Evolutionary conservation across 2,113 vertebrate species (phyloP), one percentile per base, ranked within the genome.

Genomic region (Vulpes lagopus): DNA sequence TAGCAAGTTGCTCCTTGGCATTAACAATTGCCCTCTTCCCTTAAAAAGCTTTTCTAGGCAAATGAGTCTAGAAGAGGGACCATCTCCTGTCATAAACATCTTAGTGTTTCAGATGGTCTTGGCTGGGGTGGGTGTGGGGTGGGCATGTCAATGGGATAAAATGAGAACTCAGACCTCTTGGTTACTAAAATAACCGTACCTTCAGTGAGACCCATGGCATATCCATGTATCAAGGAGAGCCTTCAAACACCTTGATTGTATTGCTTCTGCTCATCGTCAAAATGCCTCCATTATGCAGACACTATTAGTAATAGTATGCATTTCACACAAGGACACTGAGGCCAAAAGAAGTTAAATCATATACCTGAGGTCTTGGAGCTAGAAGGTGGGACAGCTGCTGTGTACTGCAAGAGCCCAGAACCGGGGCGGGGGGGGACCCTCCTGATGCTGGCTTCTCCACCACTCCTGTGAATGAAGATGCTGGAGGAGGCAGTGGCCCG

Each of bases 371-470:
- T 53, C 64, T 27, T 8, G 6, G 22, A 65, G 83, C 67, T 65
- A 2, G 30, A 23, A 17, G 35, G 6, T 9, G 30, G 51, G 12
- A 23, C 53, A 53, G 55, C 27, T 25, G n/a, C 49, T 23, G 5
- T n/a, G 89, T 19, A 10, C 12, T 8, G 17, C 3, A 8, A 17
- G 71, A 12, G 17, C 9, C 51, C n/a, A 19, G 6, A 2, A 12
- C 9, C 8, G 8, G 2, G 55, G 15, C 3, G 4, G 17, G 8
- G 19, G 69, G 2, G 35, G n/a, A 0, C 43, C 73, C 49, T 14
- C 43, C 74, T 0, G 14, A 49, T 51, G 74, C 35, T 19, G 2
- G 19, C 69, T n/a, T 30, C 19, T 53, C 8, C 8, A 5, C 19
- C 3, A 14, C 8, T 16, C 12, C 19, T 6, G 10, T 51, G 57